Conservation (phyloP, 2,888 invertebrate species). For the Platycnemis pennipes region DNA sequence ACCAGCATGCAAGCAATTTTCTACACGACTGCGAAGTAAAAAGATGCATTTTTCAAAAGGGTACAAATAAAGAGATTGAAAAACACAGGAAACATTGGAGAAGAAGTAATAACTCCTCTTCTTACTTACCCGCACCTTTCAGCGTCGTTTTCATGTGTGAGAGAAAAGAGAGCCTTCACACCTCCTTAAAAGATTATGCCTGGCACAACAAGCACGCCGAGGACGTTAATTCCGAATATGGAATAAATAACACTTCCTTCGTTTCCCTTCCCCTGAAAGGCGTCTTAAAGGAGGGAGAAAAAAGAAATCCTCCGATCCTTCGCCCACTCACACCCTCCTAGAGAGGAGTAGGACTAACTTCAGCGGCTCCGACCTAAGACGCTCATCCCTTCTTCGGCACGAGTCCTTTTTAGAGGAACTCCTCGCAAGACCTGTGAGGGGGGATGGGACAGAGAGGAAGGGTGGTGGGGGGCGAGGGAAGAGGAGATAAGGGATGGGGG, state of each 20-base stretch:
- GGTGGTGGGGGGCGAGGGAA: not conserved
- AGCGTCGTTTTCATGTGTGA: not conserved
- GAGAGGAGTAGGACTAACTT: not conserved
- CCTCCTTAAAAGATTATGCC: not conserved
- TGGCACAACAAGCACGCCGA: not conserved
- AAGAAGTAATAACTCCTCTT: not conserved
- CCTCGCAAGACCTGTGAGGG: not conserved
- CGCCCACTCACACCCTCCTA: not conserved
- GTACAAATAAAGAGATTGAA: not conserved
- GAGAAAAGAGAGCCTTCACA: not conserved
- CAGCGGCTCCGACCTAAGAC: not conserved
- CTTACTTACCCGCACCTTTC: not conserved
- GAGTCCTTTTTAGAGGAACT: not conserved
- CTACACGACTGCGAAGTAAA: not conserved
- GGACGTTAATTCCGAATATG: conserved; percentile 1
- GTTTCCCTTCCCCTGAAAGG: not conserved
- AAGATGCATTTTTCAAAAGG: not conserved
- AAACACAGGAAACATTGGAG: not conserved
- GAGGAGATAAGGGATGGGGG: not conserved
- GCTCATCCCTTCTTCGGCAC: not conserved
- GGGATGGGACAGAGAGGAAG: not conserved
- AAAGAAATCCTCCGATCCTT: not conserved
- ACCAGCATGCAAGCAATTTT: no score
- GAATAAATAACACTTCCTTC: not conserved
- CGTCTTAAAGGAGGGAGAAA: not conserved